These are phyloP conservation scores for Coregonus sp. DNA, from an alignment of 2,797 vertebrate genomes.

Conservation along the genomic window DNA sequence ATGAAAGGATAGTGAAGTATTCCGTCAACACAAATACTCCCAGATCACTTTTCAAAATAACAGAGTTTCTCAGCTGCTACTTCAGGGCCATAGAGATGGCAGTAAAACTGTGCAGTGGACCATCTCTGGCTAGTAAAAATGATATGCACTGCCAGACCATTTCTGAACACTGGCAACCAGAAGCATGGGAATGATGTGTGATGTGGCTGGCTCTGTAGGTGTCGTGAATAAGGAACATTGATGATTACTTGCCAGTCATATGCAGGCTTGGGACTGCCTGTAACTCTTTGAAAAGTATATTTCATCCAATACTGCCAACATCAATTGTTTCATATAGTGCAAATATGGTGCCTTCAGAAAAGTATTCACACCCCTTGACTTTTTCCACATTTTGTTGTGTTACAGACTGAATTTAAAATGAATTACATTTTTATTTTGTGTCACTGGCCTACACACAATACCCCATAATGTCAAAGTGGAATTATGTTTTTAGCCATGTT, in stretches of 20 bases:
- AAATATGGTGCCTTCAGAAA: no score
- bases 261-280: not conserved
- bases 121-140: not conserved
- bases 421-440: no score
- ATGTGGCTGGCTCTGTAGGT: not conserved
- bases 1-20: conserved; percentile 8
- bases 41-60: conserved; percentile 13
- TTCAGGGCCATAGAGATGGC: not conserved
- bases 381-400: no score
- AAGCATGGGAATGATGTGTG: not conserved
- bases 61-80: conserved; percentile 10
- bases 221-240: not conserved
- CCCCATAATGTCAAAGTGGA: no score
- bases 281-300: no score
- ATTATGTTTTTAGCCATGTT: no score
- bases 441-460: no score
- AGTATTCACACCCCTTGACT: no score
- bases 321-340: no score
- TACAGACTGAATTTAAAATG: no score
- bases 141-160: not conserved
- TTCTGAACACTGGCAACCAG: not conserved
- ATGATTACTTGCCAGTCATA: conserved; percentile 1
- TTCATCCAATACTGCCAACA: no score
- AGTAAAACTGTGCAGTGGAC: not conserved
- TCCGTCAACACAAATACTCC: conserved; percentile 16